Conservation (phyloP, 2,797 vertebrate genomes). For the Odontamblyopus lacepedii region DNA sequence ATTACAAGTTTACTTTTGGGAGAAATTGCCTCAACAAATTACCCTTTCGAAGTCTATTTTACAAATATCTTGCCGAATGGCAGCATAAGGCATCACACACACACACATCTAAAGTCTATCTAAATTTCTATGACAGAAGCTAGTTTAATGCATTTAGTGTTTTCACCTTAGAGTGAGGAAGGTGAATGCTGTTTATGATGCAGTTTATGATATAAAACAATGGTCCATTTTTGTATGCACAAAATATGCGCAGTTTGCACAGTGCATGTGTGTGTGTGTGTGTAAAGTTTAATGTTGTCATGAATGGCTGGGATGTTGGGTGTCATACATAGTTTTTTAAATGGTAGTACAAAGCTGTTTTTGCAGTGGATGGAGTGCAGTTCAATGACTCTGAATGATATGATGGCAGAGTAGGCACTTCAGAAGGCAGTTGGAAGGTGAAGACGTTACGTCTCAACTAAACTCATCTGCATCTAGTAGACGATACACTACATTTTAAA, state of each 20-base stretch:
- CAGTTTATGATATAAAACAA: slow-evolving; percentile 11
- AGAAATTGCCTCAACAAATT: slow-evolving; percentile 30
- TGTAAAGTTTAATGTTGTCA: slow-evolving; percentile 64
- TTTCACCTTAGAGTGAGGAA: slow-evolving; percentile 14
- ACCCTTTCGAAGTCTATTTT: slow-evolving; percentile 2
- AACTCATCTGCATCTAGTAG: not conserved
- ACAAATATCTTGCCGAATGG: slow-evolving; percentile 1
- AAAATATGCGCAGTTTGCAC: not conserved
- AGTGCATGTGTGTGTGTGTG: slow-evolving; percentile 16
- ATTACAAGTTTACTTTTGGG: slow-evolving; percentile 26
- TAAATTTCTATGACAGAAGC: slow-evolving; percentile 4
- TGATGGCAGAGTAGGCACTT: slow-evolving; percentile 33
- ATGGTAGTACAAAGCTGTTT: slow-evolving; percentile 40
- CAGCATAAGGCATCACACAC: slow-evolving; percentile 12
- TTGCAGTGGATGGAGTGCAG: slow-evolving; percentile 34
- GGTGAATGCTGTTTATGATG: slow-evolving; percentile 23
- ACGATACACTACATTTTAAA: not conserved
- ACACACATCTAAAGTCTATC: not conserved
- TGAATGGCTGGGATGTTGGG: slow-evolving; percentile 32
- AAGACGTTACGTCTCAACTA: slow-evolving; percentile 28
- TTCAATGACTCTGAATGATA: slow-evolving; percentile 42
- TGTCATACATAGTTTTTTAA: slow-evolving; percentile 29
- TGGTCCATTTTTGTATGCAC: not conserved
- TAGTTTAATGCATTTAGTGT: not conserved
- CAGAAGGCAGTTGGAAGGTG: slow-evolving; percentile 40